phyloP scores from a whole-genome alignment of 2,888 invertebrate genomes.

The Mimas tiliae region DNA sequence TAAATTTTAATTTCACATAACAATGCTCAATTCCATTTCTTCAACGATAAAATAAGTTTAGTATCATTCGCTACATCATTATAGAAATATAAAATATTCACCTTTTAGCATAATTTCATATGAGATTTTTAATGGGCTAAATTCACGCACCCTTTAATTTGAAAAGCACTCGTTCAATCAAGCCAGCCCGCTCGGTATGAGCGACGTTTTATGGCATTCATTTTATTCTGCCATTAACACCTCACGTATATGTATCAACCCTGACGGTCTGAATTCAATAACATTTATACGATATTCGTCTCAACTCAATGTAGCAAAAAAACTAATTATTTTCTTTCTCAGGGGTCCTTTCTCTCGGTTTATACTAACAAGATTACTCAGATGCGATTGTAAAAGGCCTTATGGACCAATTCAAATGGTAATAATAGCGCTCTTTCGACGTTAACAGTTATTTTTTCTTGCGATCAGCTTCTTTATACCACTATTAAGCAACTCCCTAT shows the following conservation, averaged over 20 bases:
- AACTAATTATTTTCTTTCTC: background rate
- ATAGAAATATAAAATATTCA: background rate
- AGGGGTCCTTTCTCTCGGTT: background rate
- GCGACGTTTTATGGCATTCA: background rate
- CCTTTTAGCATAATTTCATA: slow-evolving; percentile 6
- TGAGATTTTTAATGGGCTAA: background rate
- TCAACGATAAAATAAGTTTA: background rate
- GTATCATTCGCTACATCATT: slow-evolving; percentile 9
- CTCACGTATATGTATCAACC: background rate
- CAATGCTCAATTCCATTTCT: background rate
- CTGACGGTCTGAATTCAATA: background rate
- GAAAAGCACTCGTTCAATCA: background rate
- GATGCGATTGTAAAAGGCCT: background rate
- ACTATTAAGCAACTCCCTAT: background rate
- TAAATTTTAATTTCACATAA: background rate
- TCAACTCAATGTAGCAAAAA: no score
- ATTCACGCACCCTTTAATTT: slow-evolving; percentile 10
- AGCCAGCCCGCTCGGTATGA: background rate
- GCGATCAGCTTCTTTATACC: background rate
- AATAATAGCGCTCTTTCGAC: background rate
- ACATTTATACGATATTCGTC: background rate
- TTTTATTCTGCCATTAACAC: background rate
- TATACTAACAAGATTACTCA: background rate
- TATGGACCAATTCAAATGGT: background rate
- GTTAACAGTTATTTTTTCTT: background rate